Percentiles rank a stretch among this genome's conserved stretches.
Evolutionary conservation across 2,888 invertebrate species (phyloP).

Genomic region (Platycheirus albimanus): DNA sequence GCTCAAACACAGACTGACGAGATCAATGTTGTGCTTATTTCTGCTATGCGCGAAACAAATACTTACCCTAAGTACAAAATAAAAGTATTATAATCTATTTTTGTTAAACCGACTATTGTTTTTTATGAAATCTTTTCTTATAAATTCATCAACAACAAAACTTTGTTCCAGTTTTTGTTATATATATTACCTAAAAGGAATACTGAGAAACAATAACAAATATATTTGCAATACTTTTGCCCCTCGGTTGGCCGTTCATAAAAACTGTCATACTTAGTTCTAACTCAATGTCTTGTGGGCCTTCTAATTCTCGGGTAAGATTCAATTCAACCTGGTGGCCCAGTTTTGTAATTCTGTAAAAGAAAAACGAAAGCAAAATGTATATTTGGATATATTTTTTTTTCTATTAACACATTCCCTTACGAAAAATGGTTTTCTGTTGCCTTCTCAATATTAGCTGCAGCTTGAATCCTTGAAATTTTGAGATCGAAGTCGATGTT

Average conservation of each 20-base stretch:
- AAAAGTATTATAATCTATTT: too few species aligned
- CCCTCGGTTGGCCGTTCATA: slow-evolving; percentile 88
- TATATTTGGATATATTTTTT: background rate
- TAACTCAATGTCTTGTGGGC: slow-evolving; percentile 95
- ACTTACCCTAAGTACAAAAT: too few species aligned
- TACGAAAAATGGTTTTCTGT: slow-evolving; percentile 85
- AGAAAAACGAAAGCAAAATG: slow-evolving; percentile 2
- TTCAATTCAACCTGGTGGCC: slow-evolving; percentile 90
- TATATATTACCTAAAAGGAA: slow-evolving; percentile 87
- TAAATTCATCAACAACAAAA: too few species aligned
- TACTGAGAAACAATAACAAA: slow-evolving; percentile 93
- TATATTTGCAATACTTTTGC: slow-evolving; percentile 92
- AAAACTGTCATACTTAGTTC: slow-evolving; percentile 94
- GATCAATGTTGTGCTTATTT: too few species aligned
- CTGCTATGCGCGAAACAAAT: too few species aligned
- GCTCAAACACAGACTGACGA: too few species aligned
- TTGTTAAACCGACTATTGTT: too few species aligned
- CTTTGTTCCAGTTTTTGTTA: too few species aligned
- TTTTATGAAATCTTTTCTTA: too few species aligned
- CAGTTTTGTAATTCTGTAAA: slow-evolving; percentile 83
- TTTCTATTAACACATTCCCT: slow-evolving; percentile 75
- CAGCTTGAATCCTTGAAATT: slow-evolving; percentile 87
- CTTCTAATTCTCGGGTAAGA: slow-evolving; percentile 88
- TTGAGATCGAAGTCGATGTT: slow-evolving; percentile 91
- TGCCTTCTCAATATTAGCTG: slow-evolving; percentile 85